Evolutionary conservation across 2,888 invertebrate species (phyloP).

Genomic region (Prosapia bicincta): DNA sequence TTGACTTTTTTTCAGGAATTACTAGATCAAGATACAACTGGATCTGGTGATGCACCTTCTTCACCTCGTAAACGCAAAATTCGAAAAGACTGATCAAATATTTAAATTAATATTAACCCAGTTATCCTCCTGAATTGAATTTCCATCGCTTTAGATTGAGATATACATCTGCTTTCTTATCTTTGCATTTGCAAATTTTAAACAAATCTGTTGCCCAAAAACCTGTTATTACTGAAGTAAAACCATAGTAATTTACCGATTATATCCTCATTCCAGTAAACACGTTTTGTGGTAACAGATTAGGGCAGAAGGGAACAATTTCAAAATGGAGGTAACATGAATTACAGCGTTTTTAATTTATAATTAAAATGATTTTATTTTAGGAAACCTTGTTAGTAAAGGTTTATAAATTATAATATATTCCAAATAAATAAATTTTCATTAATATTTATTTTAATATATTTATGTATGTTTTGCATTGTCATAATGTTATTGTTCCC

Average conservation of each 20-base stretch:
- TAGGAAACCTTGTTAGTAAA: background rate
- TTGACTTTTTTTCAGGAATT: background rate
- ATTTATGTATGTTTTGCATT: background rate
- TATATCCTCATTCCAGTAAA: background rate
- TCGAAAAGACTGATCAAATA: conserved; percentile 39
- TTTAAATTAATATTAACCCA: background rate
- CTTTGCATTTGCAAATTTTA: background rate
- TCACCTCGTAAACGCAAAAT: conserved; percentile 38
- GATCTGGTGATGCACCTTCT: conserved; percentile 35
- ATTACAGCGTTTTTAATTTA: background rate
- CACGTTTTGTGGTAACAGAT: background rate
- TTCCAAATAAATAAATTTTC: background rate
- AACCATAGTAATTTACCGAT: background rate
- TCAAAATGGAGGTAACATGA: background rate
- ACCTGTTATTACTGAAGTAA: background rate
- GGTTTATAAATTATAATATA: background rate
- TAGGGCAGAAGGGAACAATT: background rate
- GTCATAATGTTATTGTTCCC: background rate
- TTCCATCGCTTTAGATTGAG: background rate
- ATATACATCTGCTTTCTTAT: background rate
- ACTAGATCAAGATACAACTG: conserved; percentile 19
- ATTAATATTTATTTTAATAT: background rate
- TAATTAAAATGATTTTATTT: background rate
- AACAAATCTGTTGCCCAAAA: background rate
- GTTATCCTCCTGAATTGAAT: background rate